phyloP scores from a whole-genome alignment of 2,888 invertebrate species.

The Quadroppia sp. region DNA sequence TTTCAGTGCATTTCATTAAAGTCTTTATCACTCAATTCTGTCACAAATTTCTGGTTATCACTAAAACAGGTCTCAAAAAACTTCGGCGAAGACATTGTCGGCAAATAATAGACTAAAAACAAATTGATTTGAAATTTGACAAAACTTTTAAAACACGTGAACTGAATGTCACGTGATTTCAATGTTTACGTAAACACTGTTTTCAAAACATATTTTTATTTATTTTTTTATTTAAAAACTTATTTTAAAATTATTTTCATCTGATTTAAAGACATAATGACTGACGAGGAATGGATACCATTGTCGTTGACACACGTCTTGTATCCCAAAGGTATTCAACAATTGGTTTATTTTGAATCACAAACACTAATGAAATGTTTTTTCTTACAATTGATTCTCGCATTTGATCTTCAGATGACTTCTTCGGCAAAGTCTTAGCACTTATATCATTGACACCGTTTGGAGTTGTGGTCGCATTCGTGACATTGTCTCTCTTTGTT shows the following conservation, averaged over 20 bases:
- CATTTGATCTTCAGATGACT: slow-evolving; percentile 27
- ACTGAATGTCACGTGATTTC: slow-evolving; percentile 22
- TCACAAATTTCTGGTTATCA: no score
- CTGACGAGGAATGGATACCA: slow-evolving; percentile 39
- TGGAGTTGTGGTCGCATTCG: slow-evolving; percentile 38
- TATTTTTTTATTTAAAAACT: not conserved
- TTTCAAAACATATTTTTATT: not conserved
- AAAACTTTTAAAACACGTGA: no score
- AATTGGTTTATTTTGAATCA: not conserved
- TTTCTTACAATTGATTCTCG: slow-evolving; percentile 13
- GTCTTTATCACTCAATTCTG: no score
- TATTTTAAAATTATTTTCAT: not conserved
- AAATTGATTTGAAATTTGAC: no score
- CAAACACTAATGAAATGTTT: not conserved
- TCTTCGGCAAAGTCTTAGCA: slow-evolving; percentile 36
- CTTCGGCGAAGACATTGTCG: no score
- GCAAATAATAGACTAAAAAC: no score
- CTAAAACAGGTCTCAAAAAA: no score
- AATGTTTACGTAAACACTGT: slow-evolving; percentile 11
- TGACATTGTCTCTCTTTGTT: slow-evolving; percentile 37
- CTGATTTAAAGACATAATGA: not conserved
- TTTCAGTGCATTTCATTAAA: no score
- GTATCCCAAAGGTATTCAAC: slow-evolving; percentile 41
- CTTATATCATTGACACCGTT: slow-evolving; percentile 36
- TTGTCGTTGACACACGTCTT: slow-evolving; percentile 30